Evolutionary conservation across 2,888 invertebrate genomes (phyloP), one percentile per base, ranked within the genome.

Genomic region (Petrophora chlorosata): DNA sequence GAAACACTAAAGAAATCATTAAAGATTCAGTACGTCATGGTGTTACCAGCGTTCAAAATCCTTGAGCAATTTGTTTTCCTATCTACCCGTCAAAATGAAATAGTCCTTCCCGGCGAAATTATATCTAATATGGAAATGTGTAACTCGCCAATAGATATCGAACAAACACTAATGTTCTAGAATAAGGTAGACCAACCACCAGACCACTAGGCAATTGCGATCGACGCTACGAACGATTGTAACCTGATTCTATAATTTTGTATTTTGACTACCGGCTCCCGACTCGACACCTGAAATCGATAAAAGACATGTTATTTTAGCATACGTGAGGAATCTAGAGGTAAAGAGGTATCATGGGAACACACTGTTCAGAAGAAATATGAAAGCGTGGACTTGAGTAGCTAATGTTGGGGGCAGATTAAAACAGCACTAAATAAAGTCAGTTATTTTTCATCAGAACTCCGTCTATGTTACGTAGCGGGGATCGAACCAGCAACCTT

Each of bases 1-100:
- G 16, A 42, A 53, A 33, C 35, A 30, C 12, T 26, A 26, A 30
- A 16, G 32, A 40, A 13, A 34, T 14, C 22, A 34, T 13, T 35
- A 16, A 26, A 54, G 42, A 47, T 50, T 54, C 41, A 23, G 29
- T 30, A 40, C 49, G 51, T 52, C 49, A 49, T 38, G 50, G 49
- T 57, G 57, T 56, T 60, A 50, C 62, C 65, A 64, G 55, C 54
- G 39, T 49, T 33, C 46, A 47, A 55, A 56, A 46, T 45, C 40
- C 38, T 65, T 68, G 68, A 68, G 68, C 68, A 68, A 68, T 56
- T 58, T 44, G 29, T 59, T 57, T 53, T 13, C 53, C 55, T 51
- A 61, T 36, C 59, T 59, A 64, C 60, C 54, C 40, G 47, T 48
- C 19, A 48, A 26, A 36, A 36, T 15, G 17, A 40, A 14, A 16